phyloP scores from a whole-genome alignment of 1,140 invertebrate genomes.

The Manduca sexta region DNA sequence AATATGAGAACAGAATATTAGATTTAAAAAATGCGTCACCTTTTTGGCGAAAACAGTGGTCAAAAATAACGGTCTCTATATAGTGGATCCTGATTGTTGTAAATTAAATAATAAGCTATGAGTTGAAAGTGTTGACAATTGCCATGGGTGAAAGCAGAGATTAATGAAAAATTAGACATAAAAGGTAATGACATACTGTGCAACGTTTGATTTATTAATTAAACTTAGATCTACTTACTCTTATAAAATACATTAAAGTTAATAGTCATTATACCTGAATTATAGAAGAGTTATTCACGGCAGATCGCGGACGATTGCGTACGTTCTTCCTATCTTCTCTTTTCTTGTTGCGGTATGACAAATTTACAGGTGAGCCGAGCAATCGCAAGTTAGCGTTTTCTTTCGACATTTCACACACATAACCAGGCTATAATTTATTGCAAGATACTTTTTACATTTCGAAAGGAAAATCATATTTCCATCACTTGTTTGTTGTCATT shows the following conservation, averaged over 20 bases:
- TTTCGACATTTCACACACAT: constrained; percentile 57
- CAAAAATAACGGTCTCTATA: no score
- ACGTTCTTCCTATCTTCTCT: constrained; percentile 51
- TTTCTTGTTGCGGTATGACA: constrained; percentile 54
- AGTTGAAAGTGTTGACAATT: no score
- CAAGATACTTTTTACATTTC: background rate
- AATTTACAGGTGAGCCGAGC: constrained; percentile 58
- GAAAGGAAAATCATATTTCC: constrained; percentile 2
- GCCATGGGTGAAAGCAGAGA: no score
- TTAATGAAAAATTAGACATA: no score
- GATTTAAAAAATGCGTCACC: no score
- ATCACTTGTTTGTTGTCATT: constrained; percentile 25
- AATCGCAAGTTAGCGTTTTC: constrained; percentile 55
- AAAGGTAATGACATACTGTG: no score
- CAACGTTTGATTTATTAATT: no score
- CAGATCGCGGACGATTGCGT: constrained; percentile 49
- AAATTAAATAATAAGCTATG: no score
- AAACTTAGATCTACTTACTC: no score
- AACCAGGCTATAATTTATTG: constrained; percentile 11
- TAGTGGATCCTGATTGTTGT: no score
- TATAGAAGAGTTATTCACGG: constrained; percentile 47
- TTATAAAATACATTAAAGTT: background rate
- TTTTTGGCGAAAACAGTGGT: no score
- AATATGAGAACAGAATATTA: no score
- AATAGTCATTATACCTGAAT: constrained; percentile 36